Evolutionary conservation across 2,888 invertebrate genomes (phyloP).

Genomic region (Microctonus brassicae): DNA sequence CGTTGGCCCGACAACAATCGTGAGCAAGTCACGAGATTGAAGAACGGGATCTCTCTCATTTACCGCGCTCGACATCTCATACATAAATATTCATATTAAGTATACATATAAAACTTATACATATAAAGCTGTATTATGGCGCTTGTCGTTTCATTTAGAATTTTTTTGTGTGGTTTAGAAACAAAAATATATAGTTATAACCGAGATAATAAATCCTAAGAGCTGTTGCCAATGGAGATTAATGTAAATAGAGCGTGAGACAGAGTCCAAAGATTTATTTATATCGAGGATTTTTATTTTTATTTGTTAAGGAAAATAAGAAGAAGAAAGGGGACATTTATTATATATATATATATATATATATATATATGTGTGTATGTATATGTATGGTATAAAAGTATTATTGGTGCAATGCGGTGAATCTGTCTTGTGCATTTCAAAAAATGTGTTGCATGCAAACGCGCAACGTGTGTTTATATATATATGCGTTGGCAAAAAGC

Average conservation of each 20-base stretch:
- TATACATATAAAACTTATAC: no score
- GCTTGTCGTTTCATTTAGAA: background rate
- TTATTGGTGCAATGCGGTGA: slow-evolving; percentile 23
- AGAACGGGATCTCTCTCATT: slow-evolving; percentile 33
- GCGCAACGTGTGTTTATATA: background rate
- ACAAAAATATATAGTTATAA: background rate
- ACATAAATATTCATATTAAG: background rate
- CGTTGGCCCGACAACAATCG: slow-evolving; percentile 25
- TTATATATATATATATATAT: no score
- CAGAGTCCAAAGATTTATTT: background rate
- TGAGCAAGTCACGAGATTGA: slow-evolving; percentile 29
- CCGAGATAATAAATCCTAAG: background rate
- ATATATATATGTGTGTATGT: no score
- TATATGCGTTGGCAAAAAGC: background rate
- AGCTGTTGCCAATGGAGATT: slow-evolving; percentile 50
- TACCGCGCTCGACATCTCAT: slow-evolving; percentile 7
- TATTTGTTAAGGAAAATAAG: background rate
- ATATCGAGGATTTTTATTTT: slow-evolving; percentile 2
- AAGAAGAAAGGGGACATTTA: background rate
- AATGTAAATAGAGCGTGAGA: slow-evolving; percentile 47
- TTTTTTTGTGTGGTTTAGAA: background rate
- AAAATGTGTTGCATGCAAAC: background rate
- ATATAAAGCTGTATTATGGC: background rate
- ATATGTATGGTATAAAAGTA: background rate
- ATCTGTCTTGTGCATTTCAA: background rate